Evolutionary conservation across 2,888 invertebrate species (phyloP), one percentile per base, ranked within the genome.

Genomic region (Epinotia brunnichana): DNA sequence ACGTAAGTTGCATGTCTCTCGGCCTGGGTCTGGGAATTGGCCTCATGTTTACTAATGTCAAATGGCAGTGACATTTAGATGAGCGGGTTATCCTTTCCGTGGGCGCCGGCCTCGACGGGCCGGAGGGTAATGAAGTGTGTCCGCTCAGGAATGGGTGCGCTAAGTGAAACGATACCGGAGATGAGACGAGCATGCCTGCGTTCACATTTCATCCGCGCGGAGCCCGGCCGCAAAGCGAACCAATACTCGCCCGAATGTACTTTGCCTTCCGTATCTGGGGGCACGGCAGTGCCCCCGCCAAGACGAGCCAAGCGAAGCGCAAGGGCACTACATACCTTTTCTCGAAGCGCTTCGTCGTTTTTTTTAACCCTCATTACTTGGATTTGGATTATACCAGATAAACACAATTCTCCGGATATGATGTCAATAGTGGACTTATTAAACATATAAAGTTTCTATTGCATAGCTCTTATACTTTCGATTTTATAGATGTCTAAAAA

Each of bases 151-250:
- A 83, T 82, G 81, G 80, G 80, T 75, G 81, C 81, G 85, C 84
- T 85, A 84, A 89, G 85, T 88, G 87, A 86, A 89, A 87, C 85
- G 86, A 87, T 86, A 87, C 87, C 87, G 88, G 87, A 88, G 88
- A 89, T 89, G 87, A 86, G 82, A 81, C 78, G 81, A 80, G 82
- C 77, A 75, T 77, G 79, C 81, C 78, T 80, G 79, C 82, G 76
- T 80, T 82, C 84, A 80, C 82, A 82, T 85, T 84, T 79, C 82
- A 80, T 82, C 80, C 76, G 77, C 78, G 74, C 77, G 68, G 68
- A 54, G 63, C 71, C 77, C 63, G 73, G 74, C 76, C 74, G 74
- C 76, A 73, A 74, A 69, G 67, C 70, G 77, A 69, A 71, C 57
- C 48, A 39, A 68, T 70, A 74, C 66, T 70, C 56, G 51, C 39